Evolutionary conservation across 2,888 invertebrate genomes (phyloP), one percentile per base, ranked within the genome.

Genomic region (Parnassius mnemosyne): DNA sequence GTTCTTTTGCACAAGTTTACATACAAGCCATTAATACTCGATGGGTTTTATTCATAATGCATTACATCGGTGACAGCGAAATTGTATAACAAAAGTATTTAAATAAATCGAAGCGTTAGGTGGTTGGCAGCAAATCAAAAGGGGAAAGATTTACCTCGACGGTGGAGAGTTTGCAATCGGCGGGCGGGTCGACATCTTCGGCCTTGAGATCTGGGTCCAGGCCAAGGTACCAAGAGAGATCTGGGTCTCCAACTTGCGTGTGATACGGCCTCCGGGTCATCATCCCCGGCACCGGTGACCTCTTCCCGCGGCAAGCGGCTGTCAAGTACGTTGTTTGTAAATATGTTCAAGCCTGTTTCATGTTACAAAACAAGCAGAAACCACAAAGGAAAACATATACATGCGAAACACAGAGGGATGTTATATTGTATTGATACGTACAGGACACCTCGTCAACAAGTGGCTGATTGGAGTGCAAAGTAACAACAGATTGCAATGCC

Each of bases 171-270:
- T 78, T 72, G 65, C 68, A 72, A 49, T 85, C 85, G n/a, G 71
- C 68, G 7, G 83, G 72, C 13, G 85, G 81, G 53, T 89, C 84
- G 57, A 88, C 73, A 76, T 93, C 85, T 80, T 94, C 92, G 75
- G 78, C 71, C 80, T 92, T 83, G 79, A 89, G 66, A 72, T 89
- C 80, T 71, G 92, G 85, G 72, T 92, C 77, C 68, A 83, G 71
- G 85, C 94, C 75, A 81, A 93, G 63, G 90, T 93, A 89, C 90
- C 90, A 90, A 1, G 87, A 83, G 7, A 83, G 52, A 67, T 89
- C 89, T 1, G 85, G 83, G 65, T 88, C 85, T 10, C 89, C 87
- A 53, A 88, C 78, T 57, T 81, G 68, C 1, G 89, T 89, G 64
- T 82, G 81, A 67, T 89, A 90, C 16, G 82, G 80, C 53, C 76